Evolutionary conservation across 92 coral and sea anemone genomes (phyloP).

Genomic region (Zoanthus solanderi): DNA sequence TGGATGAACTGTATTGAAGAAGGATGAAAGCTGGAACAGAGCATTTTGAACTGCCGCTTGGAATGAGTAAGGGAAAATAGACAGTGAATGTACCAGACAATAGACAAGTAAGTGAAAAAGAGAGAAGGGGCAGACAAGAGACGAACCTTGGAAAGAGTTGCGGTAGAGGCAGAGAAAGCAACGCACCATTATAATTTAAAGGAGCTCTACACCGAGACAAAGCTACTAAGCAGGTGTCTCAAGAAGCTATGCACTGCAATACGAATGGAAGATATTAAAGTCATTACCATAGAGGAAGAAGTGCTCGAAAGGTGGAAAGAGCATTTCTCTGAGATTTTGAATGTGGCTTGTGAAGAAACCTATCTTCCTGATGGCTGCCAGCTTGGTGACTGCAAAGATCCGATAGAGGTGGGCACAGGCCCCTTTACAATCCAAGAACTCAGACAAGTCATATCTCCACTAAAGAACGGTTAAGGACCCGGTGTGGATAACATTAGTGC

Average conservation of each 20-base stretch:
- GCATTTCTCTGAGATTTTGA: conserved; percentile 17
- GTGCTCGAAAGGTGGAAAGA: conserved; percentile 34
- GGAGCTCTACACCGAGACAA: conserved; percentile 35
- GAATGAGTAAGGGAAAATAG: conserved; percentile 13
- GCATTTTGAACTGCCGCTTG: conserved; percentile 30
- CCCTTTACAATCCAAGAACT: no score
- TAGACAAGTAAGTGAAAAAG: conserved; percentile 21
- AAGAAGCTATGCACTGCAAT: conserved; percentile 28
- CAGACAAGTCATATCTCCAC: no score
- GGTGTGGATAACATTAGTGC: no score
- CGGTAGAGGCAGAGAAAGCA: conserved; percentile 2
- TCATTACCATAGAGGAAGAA: conserved; percentile 29
- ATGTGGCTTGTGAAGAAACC: conserved; percentile 28
- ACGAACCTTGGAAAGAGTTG: conserved; percentile 5
- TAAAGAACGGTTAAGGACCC: no score
- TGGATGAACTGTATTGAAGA: background rate
- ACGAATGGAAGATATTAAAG: conserved; percentile 8
- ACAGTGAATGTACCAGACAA: conserved; percentile 14
- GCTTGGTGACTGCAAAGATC: no score
- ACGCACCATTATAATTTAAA: conserved; percentile 7
- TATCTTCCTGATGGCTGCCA: no score
- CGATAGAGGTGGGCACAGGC: no score
- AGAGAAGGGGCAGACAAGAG: conserved; percentile 15
- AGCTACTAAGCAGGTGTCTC: conserved; percentile 21
- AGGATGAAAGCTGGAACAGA: background rate